phyloP scores from a whole-genome alignment of 37 sponge, comb jelly and placozoan genomes.

The Oopsacas minuta region DNA sequence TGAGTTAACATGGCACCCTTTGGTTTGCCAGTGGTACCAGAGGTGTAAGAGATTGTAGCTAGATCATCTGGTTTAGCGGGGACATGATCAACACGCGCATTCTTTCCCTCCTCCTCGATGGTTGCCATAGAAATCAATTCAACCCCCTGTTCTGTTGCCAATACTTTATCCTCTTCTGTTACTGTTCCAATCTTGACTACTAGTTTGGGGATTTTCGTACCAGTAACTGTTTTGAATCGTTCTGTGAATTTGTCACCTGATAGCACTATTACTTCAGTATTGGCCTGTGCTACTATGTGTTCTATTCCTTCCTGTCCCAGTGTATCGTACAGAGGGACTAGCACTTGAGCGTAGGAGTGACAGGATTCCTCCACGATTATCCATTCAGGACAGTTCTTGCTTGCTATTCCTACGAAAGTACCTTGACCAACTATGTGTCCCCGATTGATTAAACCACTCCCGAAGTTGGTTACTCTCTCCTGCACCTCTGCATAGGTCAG shows the following conservation, averaged over 20 bases:
- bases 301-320: conserved; percentile 77
- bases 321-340: conserved; percentile 94
- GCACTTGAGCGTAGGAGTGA: conserved; percentile 54
- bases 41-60: conserved; percentile 86
- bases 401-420: conserved; percentile 65
- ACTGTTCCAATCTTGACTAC: neutral
- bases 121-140: neutral
- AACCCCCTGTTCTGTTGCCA: neutral
- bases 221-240: neutral
- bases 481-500: conserved; percentile 35
- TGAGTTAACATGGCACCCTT: conserved; percentile 88
- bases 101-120: neutral
- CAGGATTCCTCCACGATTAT: conserved; percentile 62
- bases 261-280: neutral
- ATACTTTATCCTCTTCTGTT: neutral
- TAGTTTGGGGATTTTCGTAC: neutral
- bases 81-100: neutral
- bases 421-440: conserved; percentile 61
- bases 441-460: conserved; percentile 53
- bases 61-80: conserved; percentile 48
- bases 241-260: neutral
- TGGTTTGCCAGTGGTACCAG: conserved; percentile 83
- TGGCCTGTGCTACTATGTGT: conserved; percentile 48
- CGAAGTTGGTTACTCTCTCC: conserved; percentile 49
- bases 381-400: conserved; percentile 68